Conservation (phyloP, 2,797 vertebrate species). For the Pogoniulus pusillus region DNA sequence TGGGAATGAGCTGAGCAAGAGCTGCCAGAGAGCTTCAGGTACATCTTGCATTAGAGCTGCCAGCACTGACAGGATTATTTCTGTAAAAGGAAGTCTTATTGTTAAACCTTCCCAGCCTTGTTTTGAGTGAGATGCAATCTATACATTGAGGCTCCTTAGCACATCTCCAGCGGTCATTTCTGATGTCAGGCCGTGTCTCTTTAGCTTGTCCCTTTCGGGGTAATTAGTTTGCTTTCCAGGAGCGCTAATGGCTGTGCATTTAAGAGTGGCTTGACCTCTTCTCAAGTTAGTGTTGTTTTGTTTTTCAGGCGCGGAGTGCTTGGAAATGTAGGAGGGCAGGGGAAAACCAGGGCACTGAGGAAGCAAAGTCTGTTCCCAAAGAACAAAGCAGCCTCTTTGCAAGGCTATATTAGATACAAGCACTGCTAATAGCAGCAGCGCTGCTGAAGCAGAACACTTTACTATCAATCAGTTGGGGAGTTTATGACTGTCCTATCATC, state of each 20-base stretch:
- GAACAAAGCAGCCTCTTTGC: neutral
- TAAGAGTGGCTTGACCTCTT: neutral
- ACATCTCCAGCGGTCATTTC: neutral
- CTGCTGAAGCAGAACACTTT: neutral
- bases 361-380: neutral
- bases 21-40: neutral
- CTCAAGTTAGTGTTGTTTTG: neutral
- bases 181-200: neutral
- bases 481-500: neutral
- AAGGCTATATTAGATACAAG: neutral
- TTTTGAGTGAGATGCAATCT: neutral
- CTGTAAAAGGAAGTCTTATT: neutral
- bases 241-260: neutral
- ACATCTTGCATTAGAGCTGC: neutral
- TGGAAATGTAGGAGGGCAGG: neutral
- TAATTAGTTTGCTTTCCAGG: constrained; percentile 13
- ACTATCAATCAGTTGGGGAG: neutral
- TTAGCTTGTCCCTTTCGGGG: neutral
- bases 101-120: neutral
- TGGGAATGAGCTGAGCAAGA: neutral
- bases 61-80: neutral
- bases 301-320: neutral
- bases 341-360: neutral
- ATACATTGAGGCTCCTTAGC: neutral
- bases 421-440: neutral